Percentiles rank a stretch among this genome's conserved stretches.
phyloP scores from a whole-genome alignment of 2,888 invertebrate species.

The Drosophila meridionalis region DNA sequence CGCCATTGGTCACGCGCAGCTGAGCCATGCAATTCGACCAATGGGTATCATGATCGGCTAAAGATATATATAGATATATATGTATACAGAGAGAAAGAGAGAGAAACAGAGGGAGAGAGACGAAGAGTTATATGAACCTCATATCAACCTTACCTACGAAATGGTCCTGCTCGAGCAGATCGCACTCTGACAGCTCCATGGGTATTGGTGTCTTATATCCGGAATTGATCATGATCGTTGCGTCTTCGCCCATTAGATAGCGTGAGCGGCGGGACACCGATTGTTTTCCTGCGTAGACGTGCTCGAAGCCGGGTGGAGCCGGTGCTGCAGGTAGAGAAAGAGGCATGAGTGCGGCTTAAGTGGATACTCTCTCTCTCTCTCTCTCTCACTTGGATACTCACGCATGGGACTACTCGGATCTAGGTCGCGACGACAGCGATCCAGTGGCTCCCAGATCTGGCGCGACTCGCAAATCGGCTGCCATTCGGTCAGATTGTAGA shows the following conservation, averaged over 20 bases:
- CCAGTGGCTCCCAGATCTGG: slow-evolving; percentile 39
- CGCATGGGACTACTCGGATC: slow-evolving; percentile 33
- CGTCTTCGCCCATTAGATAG: slow-evolving; percentile 36
- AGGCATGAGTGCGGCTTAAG: too few species aligned
- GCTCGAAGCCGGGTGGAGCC: slow-evolving; percentile 42
- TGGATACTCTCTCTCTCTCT: too few species aligned
- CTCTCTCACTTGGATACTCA: slow-evolving; percentile 10
- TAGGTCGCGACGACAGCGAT: background rate
- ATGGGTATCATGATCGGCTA: slow-evolving; percentile 30
- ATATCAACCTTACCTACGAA: slow-evolving; percentile 38
- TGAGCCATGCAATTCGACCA: background rate
- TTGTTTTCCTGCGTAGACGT: slow-evolving; percentile 21
- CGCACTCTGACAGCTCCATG: slow-evolving; percentile 11
- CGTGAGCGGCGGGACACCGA: slow-evolving; percentile 35
- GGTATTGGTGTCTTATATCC: slow-evolving; percentile 28
- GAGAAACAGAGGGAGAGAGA: too few species aligned
- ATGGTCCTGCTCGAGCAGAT: slow-evolving; percentile 39
- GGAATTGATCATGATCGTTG: background rate
- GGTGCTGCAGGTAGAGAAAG: slow-evolving; percentile 7
- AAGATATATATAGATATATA: background rate
- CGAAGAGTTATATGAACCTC: too few species aligned
- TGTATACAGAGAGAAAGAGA: too few species aligned
- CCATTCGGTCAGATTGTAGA: slow-evolving; percentile 22
- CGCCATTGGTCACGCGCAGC: slow-evolving; percentile 41
- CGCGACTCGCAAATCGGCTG: slow-evolving; percentile 18